Evolutionary conservation across 2,113 vertebrate species (phyloP), one percentile per base, ranked within the genome.

Genomic region (Perca schrenkii): DNA sequence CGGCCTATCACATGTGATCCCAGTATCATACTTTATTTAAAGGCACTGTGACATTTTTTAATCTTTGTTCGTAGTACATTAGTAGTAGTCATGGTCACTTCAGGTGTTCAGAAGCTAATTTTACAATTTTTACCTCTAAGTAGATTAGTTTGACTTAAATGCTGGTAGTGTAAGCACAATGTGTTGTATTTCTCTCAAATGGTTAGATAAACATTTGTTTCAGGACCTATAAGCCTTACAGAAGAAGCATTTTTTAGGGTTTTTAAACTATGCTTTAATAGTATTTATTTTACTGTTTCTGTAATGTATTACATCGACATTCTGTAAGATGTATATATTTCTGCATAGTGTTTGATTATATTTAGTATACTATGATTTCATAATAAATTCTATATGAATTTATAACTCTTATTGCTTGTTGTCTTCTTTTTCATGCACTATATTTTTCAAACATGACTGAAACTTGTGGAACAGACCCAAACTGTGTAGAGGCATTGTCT

Each of bases 321-420:
- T 88, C 25, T 82, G 36, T 36, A 64, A 63, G 53, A 84, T 86
- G 77, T 74, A 62, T 82, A 82, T 84, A 86, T 88, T 92, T 91
- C 68, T 89, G 72, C 68, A 85, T 66, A 83, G 17, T 60, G 56
- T 83, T 53, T 28, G 58, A 74, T 73, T 77, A 53, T 80, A 64
- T 93, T 92, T 81, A 85, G 66, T 88, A 70, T 73, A 77, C 49
- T 74, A 57, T 84, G 10, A 83, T 80, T 88, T 62, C 52, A 65
- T 65, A 92, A 92, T 93, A 91, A 91, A 89, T 50, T 65, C 57
- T 79, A 6, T 17, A 67, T 83, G 50, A 79, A 78, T 80, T 8
- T 43, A 17, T 49, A 83, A 60, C 22, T 46, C 22, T 11, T 22
- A 4, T 34, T 79, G 62, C 80, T 22, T 66, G 19, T 53, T 6